phyloP scores from a whole-genome alignment of 2,113 vertebrate species.

The Syngnathus floridae region DNA sequence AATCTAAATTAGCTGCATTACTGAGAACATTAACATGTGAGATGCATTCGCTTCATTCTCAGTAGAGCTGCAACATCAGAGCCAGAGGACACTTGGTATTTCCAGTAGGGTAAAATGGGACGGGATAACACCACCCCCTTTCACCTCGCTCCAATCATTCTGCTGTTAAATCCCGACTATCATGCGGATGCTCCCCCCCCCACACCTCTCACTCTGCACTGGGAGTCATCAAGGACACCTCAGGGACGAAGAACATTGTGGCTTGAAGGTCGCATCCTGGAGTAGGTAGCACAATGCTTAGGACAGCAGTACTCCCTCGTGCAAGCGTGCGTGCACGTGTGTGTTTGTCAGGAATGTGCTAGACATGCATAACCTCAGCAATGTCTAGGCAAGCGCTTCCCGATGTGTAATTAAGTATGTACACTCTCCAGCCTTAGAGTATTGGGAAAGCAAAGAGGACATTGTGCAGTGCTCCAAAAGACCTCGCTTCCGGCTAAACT shows the following conservation, averaged over 20 bases:
- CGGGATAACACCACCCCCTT: conserved; percentile 9
- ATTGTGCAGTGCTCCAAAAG: conserved; percentile 29
- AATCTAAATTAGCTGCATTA: conserved; percentile 42
- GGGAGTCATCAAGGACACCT: conserved; percentile 48
- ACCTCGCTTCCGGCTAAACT: conserved; percentile 40
- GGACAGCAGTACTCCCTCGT: conserved; percentile 46
- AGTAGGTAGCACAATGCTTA: conserved; percentile 53
- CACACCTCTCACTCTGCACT: conserved; percentile 30
- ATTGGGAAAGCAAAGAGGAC: conserved; percentile 18
- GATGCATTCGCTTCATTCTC: conserved; percentile 16
- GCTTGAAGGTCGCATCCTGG: conserved; percentile 57
- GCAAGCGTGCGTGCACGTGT: conserved; percentile 12
- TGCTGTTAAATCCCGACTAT: conserved; percentile 16
- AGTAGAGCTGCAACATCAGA: not conserved
- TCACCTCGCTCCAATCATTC: conserved; percentile 7
- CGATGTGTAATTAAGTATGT: conserved; percentile 32
- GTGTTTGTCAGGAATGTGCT: conserved; percentile 33
- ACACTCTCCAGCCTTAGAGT: conserved; percentile 17
- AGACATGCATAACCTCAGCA: conserved; percentile 29
- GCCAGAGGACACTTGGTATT: conserved; percentile 6
- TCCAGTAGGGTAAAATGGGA: not conserved
- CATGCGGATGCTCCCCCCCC: conserved; percentile 44
- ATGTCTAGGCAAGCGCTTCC: conserved; percentile 21
- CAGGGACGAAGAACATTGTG: conserved; percentile 43
- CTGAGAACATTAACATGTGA: conserved; percentile 33